A percentile compares a stretch with the other conserved stretches of the same genome.
Evolutionary conservation across 2,113 vertebrate genomes (phyloP).

Genomic region (Calidris pugnax): DNA sequence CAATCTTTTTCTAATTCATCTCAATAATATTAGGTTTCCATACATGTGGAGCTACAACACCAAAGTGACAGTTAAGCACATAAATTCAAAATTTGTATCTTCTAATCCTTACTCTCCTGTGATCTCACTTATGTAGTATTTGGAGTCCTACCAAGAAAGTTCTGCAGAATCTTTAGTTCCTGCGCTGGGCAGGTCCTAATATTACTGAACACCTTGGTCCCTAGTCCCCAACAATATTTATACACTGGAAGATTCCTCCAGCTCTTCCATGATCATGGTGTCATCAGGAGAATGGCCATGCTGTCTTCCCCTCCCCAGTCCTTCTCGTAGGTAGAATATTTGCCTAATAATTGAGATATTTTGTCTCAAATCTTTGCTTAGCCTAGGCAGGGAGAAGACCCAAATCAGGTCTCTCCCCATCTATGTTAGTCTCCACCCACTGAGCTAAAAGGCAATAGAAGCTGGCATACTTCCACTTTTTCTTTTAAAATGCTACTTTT

Average conservation of each 20-base stretch:
- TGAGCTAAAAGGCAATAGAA: not conserved
- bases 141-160: not conserved
- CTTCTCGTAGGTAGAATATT: not conserved
- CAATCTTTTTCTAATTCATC: not conserved
- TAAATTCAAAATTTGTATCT: not conserved
- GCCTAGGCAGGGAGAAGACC: not conserved
- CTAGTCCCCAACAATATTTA: not conserved
- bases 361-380: not conserved
- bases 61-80: not conserved
- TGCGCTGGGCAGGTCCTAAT: not conserved
- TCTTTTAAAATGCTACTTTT: not conserved
- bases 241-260: not conserved
- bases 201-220: not conserved
- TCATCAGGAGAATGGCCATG: not conserved
- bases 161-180: not conserved
- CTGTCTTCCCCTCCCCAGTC: not conserved
- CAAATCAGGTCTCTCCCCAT: not conserved
- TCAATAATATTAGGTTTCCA: not conserved
- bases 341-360: not conserved
- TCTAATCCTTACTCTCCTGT: not conserved
- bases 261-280: not conserved
- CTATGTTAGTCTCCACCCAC: not conserved
- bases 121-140: not conserved
- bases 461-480: not conserved
- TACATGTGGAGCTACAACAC: not conserved